A percentile compares a stretch with the other conserved stretches of the same genome.
Evolutionary conservation across 2,888 invertebrate genomes (phyloP).

Genomic region (Erebia palarica): DNA sequence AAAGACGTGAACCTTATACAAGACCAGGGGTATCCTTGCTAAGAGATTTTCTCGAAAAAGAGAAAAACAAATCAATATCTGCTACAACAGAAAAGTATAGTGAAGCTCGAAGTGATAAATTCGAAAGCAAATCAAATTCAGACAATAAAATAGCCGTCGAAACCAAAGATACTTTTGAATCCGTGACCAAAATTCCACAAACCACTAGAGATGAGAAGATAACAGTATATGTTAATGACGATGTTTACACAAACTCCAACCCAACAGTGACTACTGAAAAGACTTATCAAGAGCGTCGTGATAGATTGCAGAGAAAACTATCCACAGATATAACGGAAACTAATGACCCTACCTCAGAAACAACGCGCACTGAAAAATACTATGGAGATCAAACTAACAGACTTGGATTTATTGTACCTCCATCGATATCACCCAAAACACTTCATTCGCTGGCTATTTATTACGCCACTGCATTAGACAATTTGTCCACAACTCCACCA

Average conservation of each 20-base stretch:
- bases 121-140: conserved; percentile 43
- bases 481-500: conserved; percentile 70
- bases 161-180: conserved; percentile 64
- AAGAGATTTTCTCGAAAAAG: conserved; percentile 67
- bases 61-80: conserved; percentile 63
- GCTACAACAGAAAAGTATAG: conserved; percentile 56
- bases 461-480: conserved; percentile 87
- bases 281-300: conserved; percentile 85
- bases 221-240: conserved; percentile 54
- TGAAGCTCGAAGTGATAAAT: conserved; percentile 53
- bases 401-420: conserved; percentile 86
- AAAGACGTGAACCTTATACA: conserved; percentile 71
- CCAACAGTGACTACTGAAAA: conserved; percentile 59
- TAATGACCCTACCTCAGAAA: conserved; percentile 66
- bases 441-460: conserved; percentile 90
- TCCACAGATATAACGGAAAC: conserved; percentile 77
- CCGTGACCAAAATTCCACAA: conserved; percentile 70
- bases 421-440: conserved; percentile 89
- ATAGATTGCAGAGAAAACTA: conserved; percentile 87
- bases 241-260: conserved; percentile 55
- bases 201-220: conserved; percentile 56
- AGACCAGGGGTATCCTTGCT: conserved; percentile 73
- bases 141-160: conserved; percentile 54
- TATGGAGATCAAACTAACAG: conserved; percentile 74
- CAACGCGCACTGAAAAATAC: conserved; percentile 71